A percentile compares a stretch with the other conserved stretches of the same genome.
These are phyloP conservation scores for Lysandra coridon DNA, from an alignment of 2,888 invertebrate species.

Conservation along the genomic window DNA sequence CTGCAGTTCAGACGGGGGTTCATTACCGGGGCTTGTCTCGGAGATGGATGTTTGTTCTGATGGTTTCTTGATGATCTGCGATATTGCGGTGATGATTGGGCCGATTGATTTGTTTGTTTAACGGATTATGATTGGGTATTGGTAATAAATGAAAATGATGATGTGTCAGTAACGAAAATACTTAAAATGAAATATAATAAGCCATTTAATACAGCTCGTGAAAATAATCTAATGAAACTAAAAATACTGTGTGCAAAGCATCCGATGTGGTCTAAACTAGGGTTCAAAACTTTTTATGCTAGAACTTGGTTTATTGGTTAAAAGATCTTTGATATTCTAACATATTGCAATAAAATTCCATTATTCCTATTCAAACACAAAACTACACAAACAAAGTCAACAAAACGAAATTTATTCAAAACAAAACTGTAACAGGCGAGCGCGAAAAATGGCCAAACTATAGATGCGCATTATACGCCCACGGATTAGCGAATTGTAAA, in stretches of 20 bases:
- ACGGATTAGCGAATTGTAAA: constrained; percentile 79
- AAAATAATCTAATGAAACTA: no score
- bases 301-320: no score
- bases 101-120: background rate
- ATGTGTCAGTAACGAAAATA: no score
- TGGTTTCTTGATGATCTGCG: constrained; percentile 74
- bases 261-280: no score
- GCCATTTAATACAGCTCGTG: no score
- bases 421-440: constrained; percentile 48
- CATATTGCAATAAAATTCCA: background rate
- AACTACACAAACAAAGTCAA: background rate
- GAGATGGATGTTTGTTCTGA: constrained; percentile 77
- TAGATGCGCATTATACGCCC: constrained; percentile 69
- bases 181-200: no score
- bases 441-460: constrained; percentile 52
- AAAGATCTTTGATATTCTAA: background rate
- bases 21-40: constrained; percentile 78
- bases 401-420: constrained; percentile 45
- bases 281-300: no score
- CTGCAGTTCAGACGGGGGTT: constrained; percentile 75
- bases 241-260: no score
- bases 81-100: constrained; percentile 33
- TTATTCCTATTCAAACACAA: background rate
- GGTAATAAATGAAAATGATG: background rate
- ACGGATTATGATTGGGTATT: background rate